Evolutionary conservation across 2,888 invertebrate genomes (phyloP).

Genomic region (Merodon equestris): DNA sequence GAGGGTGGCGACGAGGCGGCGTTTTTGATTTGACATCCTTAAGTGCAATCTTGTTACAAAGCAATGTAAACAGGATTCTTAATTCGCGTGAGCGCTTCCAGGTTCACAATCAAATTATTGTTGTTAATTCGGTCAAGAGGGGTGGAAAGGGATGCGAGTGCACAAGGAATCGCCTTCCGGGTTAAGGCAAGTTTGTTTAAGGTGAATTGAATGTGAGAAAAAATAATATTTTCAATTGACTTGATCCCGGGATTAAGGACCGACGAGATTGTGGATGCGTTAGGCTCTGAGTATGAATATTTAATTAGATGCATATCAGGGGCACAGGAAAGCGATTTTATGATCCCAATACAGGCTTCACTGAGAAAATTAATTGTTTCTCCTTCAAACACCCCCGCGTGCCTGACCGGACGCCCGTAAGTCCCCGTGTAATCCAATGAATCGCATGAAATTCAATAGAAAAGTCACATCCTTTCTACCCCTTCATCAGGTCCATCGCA

Average conservation of each 20-base stretch:
- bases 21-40: constrained; percentile 74
- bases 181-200: constrained; percentile 47
- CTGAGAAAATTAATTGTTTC: too few species aligned
- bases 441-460: constrained; percentile 48
- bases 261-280: constrained; percentile 26
- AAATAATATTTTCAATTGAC: constrained; percentile 66
- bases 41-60: constrained; percentile 79
- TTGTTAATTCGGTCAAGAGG: constrained; percentile 74
- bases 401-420: too few species aligned
- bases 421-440: constrained; percentile 52
- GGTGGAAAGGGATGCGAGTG: constrained; percentile 63
- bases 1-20: constrained; percentile 14
- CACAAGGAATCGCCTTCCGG: constrained; percentile 61
- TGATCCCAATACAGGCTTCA: too few species aligned
- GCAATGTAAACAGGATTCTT: constrained; percentile 78
- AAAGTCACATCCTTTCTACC: constrained; percentile 27
- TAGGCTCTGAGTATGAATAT: constrained; percentile 47
- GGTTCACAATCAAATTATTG: constrained; percentile 78
- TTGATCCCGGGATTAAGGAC: constrained; percentile 55
- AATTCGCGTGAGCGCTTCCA: constrained; percentile 70
- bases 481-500: not conserved
- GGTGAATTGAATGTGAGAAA: constrained; percentile 67
- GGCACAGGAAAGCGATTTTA: too few species aligned
- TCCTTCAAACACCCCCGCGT: too few species aligned
- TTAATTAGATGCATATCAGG: constrained; percentile 13